A percentile compares a stretch with the other conserved stretches of the same genome.
Conservation (phyloP, 2,888 invertebrate genomes). For the Melanchra persicariae region DNA sequence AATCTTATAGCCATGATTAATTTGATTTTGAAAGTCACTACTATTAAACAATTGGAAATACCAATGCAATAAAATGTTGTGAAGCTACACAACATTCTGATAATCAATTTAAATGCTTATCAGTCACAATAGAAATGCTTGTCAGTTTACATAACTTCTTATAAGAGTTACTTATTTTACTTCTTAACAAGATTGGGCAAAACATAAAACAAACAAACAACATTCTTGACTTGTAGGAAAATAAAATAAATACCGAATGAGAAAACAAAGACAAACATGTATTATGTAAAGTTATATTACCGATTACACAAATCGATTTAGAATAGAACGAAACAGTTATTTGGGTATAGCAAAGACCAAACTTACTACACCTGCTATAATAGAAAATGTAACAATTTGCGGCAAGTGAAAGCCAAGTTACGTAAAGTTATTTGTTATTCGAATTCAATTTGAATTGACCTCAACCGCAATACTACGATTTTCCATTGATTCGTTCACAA, state of each 20-base stretch:
- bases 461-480: constrained; percentile 67
- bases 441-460: constrained; percentile 68
- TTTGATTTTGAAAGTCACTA: not conserved
- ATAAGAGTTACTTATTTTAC: not conserved
- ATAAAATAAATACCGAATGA: no score
- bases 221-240: not conserved
- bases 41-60: not conserved
- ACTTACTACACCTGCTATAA: constrained; percentile 39
- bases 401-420: constrained; percentile 80
- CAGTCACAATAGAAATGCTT: constrained; percentile 8
- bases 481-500: constrained; percentile 63
- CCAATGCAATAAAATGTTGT: not conserved
- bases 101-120: constrained; percentile 23
- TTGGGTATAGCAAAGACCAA: constrained; percentile 15
- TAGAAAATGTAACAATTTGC: constrained; percentile 68
- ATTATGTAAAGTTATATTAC: constrained; percentile 31
- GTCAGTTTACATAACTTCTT: constrained; percentile 16
- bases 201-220: not conserved
- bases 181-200: not conserved
- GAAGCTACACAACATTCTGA: constrained; percentile 4
- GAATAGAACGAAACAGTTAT: constrained; percentile 16
- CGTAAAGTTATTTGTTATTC: constrained; percentile 74
- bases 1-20: not conserved
- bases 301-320: constrained; percentile 40
- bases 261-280: constrained; percentile 15